A percentile compares a stretch with the other conserved stretches of the same genome.
These are phyloP conservation scores for Uria aalge DNA, from an alignment of 2,113 vertebrate species.

Conservation along the genomic window DNA sequence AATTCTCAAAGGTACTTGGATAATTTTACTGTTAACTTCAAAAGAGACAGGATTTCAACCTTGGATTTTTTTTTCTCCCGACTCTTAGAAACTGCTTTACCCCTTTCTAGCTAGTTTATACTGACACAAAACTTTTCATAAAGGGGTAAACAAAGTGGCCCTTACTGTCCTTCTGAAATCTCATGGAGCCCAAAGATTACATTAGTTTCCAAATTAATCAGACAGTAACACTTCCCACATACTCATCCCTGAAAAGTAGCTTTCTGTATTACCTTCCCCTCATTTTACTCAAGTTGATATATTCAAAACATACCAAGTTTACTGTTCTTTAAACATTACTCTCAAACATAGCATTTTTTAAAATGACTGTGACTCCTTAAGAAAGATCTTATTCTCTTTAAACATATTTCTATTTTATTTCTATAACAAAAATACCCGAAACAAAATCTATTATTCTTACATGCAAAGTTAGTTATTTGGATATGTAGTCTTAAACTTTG, in stretches of 20 bases:
- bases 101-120: neutral
- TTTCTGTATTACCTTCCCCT: neutral
- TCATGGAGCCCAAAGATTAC: neutral
- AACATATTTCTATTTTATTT: conserved; percentile 15
- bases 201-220: neutral
- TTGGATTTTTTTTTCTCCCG: neutral
- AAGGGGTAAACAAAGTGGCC: neutral
- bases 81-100: neutral
- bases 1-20: neutral
- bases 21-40: neutral
- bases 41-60: neutral
- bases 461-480: neutral
- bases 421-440: conserved; percentile 14
- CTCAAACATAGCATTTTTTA: neutral
- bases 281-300: neutral
- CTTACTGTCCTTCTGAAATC: neutral
- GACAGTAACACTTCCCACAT: neutral
- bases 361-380: neutral
- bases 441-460: neutral
- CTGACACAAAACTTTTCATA: neutral
- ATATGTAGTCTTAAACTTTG: neutral
- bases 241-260: neutral
- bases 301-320: neutral
- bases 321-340: neutral
- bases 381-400: conserved; percentile 6